Evolutionary conservation across 2,113 vertebrate genomes (phyloP), one percentile per base, ranked within the genome.

Genomic region (Willisornis vidua): DNA sequence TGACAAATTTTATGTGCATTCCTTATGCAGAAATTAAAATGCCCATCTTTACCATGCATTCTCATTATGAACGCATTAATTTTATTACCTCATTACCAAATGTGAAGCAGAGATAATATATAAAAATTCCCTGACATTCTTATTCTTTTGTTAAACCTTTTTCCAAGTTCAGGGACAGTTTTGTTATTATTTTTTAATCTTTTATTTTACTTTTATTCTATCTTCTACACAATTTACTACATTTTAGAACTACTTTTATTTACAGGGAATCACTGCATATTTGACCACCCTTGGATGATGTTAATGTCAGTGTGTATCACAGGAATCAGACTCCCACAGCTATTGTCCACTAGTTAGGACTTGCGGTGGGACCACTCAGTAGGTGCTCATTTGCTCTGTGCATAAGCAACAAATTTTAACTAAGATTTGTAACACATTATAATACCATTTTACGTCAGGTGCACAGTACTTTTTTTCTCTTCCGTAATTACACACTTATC

Each of bases 21-120:
- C 41, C n/a, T 89, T 91, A 87, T 62, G 41, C 12, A 78, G 72
- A 93, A 96, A 87, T 87, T 90, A 90, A 92, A 91, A 85, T 66
- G 37, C 7, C 28, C 66, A 12, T 54, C 51, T 59, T 87, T 74
- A 90, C 31, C 24, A 88, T 61, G 39, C 14, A 59, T 48, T 39
- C 55, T 73, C 48, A 67, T 31, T 81, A 82, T 9, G 31, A 94
- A 84, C 54, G 70, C 15, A 66, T 91, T 76, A 45, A 85, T 89
- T 95, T 94, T 86, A 93, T 91, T 90, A 87, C 49, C 19, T 82
- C 48, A 70, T 73, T 85, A 71, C 7, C 9, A 77, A 61, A 89
- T 14, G 12, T 45, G 23, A 90, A 83, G 48, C 13, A 87, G 24
- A 73, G 9, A 71, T 12, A 84, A 66, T 28, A 67, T 7, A 78